Conservation (phyloP, 2,888 invertebrate species). For the Helicoverpa assulta region DNA sequence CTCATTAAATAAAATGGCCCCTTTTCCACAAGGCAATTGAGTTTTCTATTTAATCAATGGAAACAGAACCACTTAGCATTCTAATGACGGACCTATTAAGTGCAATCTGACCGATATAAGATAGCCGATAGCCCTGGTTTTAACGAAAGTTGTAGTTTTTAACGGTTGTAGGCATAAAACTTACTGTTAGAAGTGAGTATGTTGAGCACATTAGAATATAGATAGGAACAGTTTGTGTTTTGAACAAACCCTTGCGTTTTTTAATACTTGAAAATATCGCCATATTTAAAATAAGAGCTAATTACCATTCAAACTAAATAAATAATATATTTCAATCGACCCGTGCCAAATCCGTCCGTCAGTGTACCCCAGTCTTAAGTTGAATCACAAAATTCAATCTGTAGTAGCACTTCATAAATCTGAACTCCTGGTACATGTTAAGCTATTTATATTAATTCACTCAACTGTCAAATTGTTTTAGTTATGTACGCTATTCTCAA, state of each 20-base stretch:
- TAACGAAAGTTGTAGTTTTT: slow-evolving; percentile 11
- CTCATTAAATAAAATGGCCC: not conserved
- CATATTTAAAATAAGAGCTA: too few species aligned
- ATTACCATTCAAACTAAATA: too few species aligned
- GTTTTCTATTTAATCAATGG: slow-evolving; percentile 20
- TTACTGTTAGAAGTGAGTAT: not conserved
- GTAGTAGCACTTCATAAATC: slow-evolving; percentile 24
- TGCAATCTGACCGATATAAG: slow-evolving; percentile 32
- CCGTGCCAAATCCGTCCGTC: slow-evolving; percentile 10
- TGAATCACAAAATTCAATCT: slow-evolving; percentile 15
- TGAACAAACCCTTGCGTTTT: not conserved
- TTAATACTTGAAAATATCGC: not conserved
- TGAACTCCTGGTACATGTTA: slow-evolving; percentile 20
- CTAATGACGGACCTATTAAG: slow-evolving; percentile 36
- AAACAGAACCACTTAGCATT: slow-evolving; percentile 37
- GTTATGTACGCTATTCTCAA: slow-evolving; percentile 8
- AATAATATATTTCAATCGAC: not conserved
- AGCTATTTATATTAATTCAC: slow-evolving; percentile 41
- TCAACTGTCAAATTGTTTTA: slow-evolving; percentile 45
- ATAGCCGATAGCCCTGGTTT: slow-evolving; percentile 7
- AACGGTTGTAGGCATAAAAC: slow-evolving; percentile 1
- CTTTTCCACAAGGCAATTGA: slow-evolving; percentile 4
- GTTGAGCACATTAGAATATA: not conserved
- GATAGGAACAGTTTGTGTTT: not conserved
- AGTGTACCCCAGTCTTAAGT: not conserved